Evolutionary conservation across 2,113 vertebrate species (phyloP), one percentile per base, ranked within the genome.

Genomic region (Gambusia affinis): DNA sequence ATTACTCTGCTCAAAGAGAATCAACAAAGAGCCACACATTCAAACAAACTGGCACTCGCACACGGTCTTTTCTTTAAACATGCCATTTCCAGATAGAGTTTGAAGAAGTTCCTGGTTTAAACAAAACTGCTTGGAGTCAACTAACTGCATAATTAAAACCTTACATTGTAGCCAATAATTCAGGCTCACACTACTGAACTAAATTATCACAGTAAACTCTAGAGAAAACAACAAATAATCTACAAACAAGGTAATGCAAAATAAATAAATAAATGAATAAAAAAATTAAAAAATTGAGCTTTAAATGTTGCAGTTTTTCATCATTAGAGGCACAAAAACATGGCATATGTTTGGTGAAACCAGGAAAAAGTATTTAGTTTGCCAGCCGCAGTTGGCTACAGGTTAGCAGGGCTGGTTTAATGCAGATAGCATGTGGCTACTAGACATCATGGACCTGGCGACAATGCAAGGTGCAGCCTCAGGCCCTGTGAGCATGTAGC

Each of bases 391-490:
- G 27, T 4, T 14, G 8, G 29, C 30, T 37, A 29, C 24, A 30
- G 29, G 24, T 19, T 63, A 35, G 67, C 72, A 80, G 28, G 57
- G 69, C 28, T 3, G 11, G 31, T 19, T 54, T 68, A 7, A 30
- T 51, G 61, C 19, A 29, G 24, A 28, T 42, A 67, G 65, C 37
- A 69, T n/a, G 44, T 11, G 14, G 66, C 4, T 64, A 42, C 12
- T 64, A n/a, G 35, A 84, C 70, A 37, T 44, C 27, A 83, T 64
- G 44, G 64, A 60, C 29, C n/a, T 27, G 30, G 4, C 0, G 29
- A 29, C 12, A 51, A 31, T 67, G n/a, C 42, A 27, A 63, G 66
- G 54, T 78, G 70, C 63, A 19, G 64, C 76, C 66, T 73, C 33
- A 24, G 72, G 79, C n/a, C 17, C 27, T 22, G 33, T 57, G n/a